Percentiles rank a stretch among this genome's conserved stretches.
phyloP scores from a whole-genome alignment of 2,888 invertebrate genomes.

The Coelinius sp. region DNA sequence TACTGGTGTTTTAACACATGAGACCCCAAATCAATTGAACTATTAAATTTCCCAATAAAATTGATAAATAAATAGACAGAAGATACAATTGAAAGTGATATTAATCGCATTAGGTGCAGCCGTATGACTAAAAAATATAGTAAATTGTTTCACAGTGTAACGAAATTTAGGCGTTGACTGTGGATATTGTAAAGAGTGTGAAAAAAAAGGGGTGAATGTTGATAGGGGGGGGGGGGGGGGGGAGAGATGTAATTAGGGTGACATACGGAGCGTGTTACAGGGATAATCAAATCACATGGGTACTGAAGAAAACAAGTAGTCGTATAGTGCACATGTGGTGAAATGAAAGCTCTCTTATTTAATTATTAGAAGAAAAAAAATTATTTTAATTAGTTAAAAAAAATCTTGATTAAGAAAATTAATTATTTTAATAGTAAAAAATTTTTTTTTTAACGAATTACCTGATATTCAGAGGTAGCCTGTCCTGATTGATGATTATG shows the following conservation, averaged over 20 bases:
- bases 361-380: too few species aligned
- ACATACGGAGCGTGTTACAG: slow-evolving; percentile 59
- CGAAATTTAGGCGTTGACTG: background rate
- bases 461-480: background rate
- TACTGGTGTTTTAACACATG: background rate
- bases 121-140: background rate
- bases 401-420: too few species aligned
- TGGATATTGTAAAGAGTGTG: background rate
- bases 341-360: background rate
- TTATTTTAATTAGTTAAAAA: too few species aligned
- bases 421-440: too few species aligned
- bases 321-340: background rate
- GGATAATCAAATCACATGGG: slow-evolving; percentile 61
- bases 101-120: background rate
- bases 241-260: slow-evolving; percentile 53
- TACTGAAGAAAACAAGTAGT: slow-evolving; percentile 42
- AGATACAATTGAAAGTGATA: background rate
- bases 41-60: too few species aligned
- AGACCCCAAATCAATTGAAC: background rate
- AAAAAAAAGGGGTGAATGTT: background rate
- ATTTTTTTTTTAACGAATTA: too few species aligned
- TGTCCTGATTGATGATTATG: background rate
- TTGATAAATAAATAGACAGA: background rate
- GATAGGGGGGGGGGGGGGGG: slow-evolving; percentile 39
- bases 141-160: background rate